Percentiles rank a stretch among this genome's conserved stretches.
Evolutionary conservation across 2,888 invertebrate species (phyloP).

Genomic region (Isotomurus palustris): DNA sequence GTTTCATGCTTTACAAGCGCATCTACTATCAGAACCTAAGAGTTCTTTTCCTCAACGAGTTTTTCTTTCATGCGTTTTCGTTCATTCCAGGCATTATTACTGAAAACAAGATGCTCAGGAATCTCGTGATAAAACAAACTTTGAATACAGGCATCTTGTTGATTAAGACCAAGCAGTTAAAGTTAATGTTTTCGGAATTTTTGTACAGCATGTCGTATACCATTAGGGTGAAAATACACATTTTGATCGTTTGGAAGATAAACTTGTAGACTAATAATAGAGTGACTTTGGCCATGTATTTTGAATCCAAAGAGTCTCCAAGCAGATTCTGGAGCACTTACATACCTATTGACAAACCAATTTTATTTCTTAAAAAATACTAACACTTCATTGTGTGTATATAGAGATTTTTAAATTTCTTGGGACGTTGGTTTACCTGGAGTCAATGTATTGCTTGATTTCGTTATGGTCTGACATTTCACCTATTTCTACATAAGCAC

Average conservation of each 20-base stretch:
- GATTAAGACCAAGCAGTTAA: conserved; percentile 46
- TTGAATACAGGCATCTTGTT: conserved; percentile 19
- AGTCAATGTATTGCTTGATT: conserved; percentile 46
- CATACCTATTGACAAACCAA: too few relatives aligned
- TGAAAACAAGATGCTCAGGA: conserved; percentile 16
- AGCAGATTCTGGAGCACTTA: conserved; percentile 47
- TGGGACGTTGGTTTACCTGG: too few relatives aligned
- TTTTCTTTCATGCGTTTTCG: too few relatives aligned
- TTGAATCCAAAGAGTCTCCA: conserved; percentile 47
- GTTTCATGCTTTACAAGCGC: too few relatives aligned
- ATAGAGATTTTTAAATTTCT: too few relatives aligned
- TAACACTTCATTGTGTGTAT: too few relatives aligned
- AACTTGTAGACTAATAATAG: conserved; percentile 47
- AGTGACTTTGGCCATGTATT: conserved; percentile 47
- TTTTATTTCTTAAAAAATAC: too few relatives aligned
- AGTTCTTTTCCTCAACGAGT: too few relatives aligned
- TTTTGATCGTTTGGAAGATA: conserved; percentile 47
- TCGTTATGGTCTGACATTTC: conserved; percentile 47
- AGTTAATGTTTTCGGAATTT: conserved; percentile 32
- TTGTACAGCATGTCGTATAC: conserved; percentile 32
- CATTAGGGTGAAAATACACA: conserved; percentile 34
- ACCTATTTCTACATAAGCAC: conserved; percentile 13
- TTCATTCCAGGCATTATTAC: not conserved
- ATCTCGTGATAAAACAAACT: conserved; percentile 40
- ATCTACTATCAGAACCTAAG: too few relatives aligned